Evolutionary conservation across 2,797 vertebrate genomes (phyloP).

Genomic region (Tragopan temminckii): DNA sequence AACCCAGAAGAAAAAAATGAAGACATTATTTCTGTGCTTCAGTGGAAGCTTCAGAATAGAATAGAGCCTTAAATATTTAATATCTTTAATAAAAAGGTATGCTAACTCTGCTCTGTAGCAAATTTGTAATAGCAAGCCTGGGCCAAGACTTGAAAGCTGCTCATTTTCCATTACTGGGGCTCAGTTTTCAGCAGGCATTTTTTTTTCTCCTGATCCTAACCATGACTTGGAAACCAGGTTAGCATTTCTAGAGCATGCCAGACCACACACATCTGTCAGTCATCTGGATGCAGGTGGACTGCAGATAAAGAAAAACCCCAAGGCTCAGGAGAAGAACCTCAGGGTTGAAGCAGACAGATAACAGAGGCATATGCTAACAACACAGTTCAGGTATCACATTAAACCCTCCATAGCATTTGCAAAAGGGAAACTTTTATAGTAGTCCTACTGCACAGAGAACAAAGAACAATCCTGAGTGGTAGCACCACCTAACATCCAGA

Average conservation of each 20-base stretch:
- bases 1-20: neutral
- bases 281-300: neutral
- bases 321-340: neutral
- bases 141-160: neutral
- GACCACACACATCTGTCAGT: neutral
- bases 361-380: rapidly evolving
- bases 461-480: neutral
- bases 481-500: neutral
- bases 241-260: neutral
- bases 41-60: neutral
- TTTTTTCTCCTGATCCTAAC: neutral
- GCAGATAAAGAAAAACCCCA: neutral
- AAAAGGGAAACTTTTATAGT: neutral
- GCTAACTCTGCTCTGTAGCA: neutral
- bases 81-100: neutral
- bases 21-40: neutral
- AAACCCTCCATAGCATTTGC: neutral
- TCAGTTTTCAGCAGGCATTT: neutral
- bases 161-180: neutral
- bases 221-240: neutral
- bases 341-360: neutral
- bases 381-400: neutral
- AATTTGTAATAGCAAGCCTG: neutral
- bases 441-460: neutral
- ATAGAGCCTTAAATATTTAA: neutral